Base-by-base conservation (phyloP, 2,888 invertebrate species). In the Periphyllus acericola region DNA sequence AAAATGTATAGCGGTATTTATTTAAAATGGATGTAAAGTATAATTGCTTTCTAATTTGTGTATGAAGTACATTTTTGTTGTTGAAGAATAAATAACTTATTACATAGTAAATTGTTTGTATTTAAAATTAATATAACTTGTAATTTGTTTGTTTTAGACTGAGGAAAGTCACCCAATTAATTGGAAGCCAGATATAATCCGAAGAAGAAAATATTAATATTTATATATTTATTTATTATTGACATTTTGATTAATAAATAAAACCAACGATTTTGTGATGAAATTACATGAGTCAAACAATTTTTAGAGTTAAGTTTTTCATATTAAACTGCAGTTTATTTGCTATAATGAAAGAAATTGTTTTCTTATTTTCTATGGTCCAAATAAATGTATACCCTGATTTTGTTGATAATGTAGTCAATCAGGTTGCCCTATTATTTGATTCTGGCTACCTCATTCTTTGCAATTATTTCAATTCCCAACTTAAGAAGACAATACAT, bases 101-200 rank as follows among this genome's bases (percentile, higher is more conserved):
- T 46, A 46, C 14, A 46, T 46, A 14, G 0, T 14, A 14, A 11
- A 46, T 46, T 46, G 5, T 11, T 46, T 46, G 46, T 46, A 46
- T 46, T 46, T 11, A 46, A 46, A 46, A 46, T 46, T 8, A 11
- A 46, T 46, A 46, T 11, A 36, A 36, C 6, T 36, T 6, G 6
- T 34, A 46, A 89, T 88, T 89, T 89, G 78, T 90, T 90, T 89
- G 88, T 91, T 93, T 89, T 92, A 94, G 93, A 96, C 96, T 0
- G 99, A 99, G 93, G 99, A 99, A 91, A 94, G 95, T 0, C 98
- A 99, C 93, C 99, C 99, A 0, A 94, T 99, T 90, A 96, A 98
- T 92, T 99, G 99, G 99, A 94, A 97, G 89, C 99, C 99, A 0
- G 99, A 99, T 91, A 97, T 99, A 91, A 93, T 99, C 86, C 98